Base-by-base conservation (phyloP, 2,113 vertebrate genomes). In the Cathartes aura region DNA sequence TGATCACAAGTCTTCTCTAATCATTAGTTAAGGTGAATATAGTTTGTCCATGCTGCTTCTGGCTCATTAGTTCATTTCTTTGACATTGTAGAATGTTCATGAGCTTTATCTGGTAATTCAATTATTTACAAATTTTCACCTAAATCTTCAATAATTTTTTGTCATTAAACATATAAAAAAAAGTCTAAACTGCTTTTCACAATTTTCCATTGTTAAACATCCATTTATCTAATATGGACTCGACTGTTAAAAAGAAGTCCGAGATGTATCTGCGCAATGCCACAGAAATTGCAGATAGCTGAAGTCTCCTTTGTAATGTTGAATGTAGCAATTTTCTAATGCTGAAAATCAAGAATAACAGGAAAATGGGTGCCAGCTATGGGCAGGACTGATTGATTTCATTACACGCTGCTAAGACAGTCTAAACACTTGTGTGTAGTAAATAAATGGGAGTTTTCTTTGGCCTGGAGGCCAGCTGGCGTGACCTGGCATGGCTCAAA, bases 381-480 rank as follows among this genome's bases (percentile, higher is more conserved):
- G 55, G 34, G 27, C 73, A 75, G 40, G 55, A 66, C 38, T 76
- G 84, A 73, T 10, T 82, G 81, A 76, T 86, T 93, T 81, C n/a
- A 43, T 67, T 88, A 17, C 58, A 53, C 2, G 4, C 52, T 87
- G 68, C 52, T 87, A 15, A 36, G 82, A 53, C 80, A 78, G 64
- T 43, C 60, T 53, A 27, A 91, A 83, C 52, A 23, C 55, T 94
- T 83, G 67, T 86, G 71, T 82, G 47, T 15, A 93, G 84, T 48
- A 45, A 92, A 93, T 58, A 88, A 63, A 53, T 19, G 45, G 82
- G 79, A 93, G 62, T 43, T 95, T 87, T 82, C 70, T 58, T 73
- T 76, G 86, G 89, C 89, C 76, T 4, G 0, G 50, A 84, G 64
- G 87, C 89, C 91, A 94, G 93, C 83, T 97, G 96, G 93, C 53